Percentiles rank a stretch among this genome's conserved stretches.
phyloP scores from a whole-genome alignment of 2,797 vertebrate species.

The Falco concolor region DNA sequence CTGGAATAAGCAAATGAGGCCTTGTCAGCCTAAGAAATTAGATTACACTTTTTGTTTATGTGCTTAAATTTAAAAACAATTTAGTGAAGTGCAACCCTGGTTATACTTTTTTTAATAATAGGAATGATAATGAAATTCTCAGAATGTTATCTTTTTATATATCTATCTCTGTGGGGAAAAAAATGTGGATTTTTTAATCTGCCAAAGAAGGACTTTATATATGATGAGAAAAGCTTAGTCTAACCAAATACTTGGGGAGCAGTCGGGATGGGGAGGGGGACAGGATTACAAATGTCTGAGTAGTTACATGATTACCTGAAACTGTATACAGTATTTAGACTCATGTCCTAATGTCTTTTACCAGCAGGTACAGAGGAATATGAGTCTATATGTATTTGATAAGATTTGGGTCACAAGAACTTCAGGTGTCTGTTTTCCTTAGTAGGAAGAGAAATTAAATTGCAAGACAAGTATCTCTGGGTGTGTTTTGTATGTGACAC shows the following conservation, averaged over 20 bases:
- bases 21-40: not conserved
- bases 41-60: not conserved
- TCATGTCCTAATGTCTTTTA: not conserved
- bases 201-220: not conserved
- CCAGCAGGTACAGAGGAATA: not conserved
- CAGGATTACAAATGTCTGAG: not conserved
- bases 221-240: not conserved
- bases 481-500: not conserved
- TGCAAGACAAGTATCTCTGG: not conserved
- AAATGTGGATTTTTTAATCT: no score
- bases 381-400: not conserved
- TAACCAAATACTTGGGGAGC: not conserved
- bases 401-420: not conserved
- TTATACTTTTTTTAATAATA: not conserved
- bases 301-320: not conserved
- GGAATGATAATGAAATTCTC: not conserved
- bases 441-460: not conserved
- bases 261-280: rapidly evolving
- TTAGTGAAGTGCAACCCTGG: not conserved
- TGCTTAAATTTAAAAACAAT: not conserved
- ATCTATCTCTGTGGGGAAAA: not conserved
- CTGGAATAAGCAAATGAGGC: not conserved
- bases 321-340: not conserved
- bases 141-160: not conserved
- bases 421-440: not conserved